Evolutionary conservation across 2,113 vertebrate species (phyloP).

Genomic region (Pao palembangensis): DNA sequence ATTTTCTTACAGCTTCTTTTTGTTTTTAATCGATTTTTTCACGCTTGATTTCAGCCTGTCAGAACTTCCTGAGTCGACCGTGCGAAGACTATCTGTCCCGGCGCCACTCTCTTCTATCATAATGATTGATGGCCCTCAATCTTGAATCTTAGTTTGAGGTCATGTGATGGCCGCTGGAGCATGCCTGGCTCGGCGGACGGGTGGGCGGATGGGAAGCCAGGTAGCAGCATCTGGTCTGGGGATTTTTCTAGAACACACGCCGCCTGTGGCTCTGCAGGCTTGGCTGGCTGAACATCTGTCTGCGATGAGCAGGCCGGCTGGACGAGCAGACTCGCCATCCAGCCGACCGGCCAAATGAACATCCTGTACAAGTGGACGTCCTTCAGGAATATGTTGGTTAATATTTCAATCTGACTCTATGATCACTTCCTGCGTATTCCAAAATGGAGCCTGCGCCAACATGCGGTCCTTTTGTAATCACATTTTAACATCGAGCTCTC

Average conservation of each 20-base stretch:
- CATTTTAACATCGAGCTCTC: not conserved
- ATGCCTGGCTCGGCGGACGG: conserved; percentile 46
- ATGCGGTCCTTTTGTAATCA: not conserved
- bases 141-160: conserved; percentile 49
- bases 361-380: conserved; percentile 64
- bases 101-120: conserved; percentile 27
- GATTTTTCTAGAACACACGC: conserved; percentile 73
- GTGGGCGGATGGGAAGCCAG: conserved; percentile 69
- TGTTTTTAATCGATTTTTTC: conserved; percentile 15
- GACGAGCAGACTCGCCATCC: conserved; percentile 51
- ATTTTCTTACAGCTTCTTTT: conserved; percentile 10
- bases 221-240: conserved; percentile 74
- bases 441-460: too few species aligned
- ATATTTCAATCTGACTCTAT: conserved; percentile 43
- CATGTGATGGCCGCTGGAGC: conserved; percentile 64
- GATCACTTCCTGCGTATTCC: too few species aligned
- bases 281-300: conserved; percentile 74
- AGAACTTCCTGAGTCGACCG: conserved; percentile 26
- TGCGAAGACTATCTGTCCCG: conserved; percentile 14
- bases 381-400: conserved; percentile 72
- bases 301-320: conserved; percentile 59
- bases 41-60: conserved; percentile 34
- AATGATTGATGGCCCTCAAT: conserved; percentile 50
- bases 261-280: conserved; percentile 72
- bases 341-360: conserved; percentile 51